phyloP scores from a whole-genome alignment of 1,140 invertebrate genomes.

The Tetranychus cinnabarinus region DNA sequence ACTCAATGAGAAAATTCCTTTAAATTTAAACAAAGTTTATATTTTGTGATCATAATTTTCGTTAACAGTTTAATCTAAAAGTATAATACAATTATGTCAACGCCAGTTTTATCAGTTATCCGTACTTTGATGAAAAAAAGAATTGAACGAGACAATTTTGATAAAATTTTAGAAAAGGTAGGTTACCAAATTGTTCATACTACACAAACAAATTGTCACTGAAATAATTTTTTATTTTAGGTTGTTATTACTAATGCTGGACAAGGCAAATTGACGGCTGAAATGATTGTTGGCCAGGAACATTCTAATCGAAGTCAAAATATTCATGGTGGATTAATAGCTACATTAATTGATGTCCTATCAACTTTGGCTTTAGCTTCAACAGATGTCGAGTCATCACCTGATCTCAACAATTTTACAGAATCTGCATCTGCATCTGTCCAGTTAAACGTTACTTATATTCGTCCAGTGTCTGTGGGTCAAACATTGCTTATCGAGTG shows the following conservation, averaged over 20 bases:
- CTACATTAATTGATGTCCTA: slow-evolving; percentile 51
- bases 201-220: slow-evolving; percentile 32
- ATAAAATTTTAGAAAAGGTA: too few relatives aligned
- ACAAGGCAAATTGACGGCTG: slow-evolving; percentile 22
- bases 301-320: slow-evolving; percentile 47
- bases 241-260: slow-evolving; percentile 1
- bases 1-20: too few relatives aligned
- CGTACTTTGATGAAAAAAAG: too few relatives aligned
- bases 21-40: too few relatives aligned
- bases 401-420: slow-evolving; percentile 21
- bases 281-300: slow-evolving; percentile 47
- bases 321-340: slow-evolving; percentile 59
- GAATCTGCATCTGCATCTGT: slow-evolving; percentile 41
- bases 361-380: slow-evolving; percentile 52
- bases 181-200: too few relatives aligned
- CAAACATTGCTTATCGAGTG: slow-evolving; percentile 56
- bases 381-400: too few relatives aligned
- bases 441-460: slow-evolving; percentile 40
- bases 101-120: too few relatives aligned
- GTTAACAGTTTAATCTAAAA: too few relatives aligned
- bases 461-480: slow-evolving; percentile 45
- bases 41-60: too few relatives aligned
- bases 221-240: neutral
- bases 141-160: too few relatives aligned
- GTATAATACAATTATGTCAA: too few relatives aligned